Conservation (phyloP, 2,888 invertebrate species). For the Synanthedon myopaeformis region DNA sequence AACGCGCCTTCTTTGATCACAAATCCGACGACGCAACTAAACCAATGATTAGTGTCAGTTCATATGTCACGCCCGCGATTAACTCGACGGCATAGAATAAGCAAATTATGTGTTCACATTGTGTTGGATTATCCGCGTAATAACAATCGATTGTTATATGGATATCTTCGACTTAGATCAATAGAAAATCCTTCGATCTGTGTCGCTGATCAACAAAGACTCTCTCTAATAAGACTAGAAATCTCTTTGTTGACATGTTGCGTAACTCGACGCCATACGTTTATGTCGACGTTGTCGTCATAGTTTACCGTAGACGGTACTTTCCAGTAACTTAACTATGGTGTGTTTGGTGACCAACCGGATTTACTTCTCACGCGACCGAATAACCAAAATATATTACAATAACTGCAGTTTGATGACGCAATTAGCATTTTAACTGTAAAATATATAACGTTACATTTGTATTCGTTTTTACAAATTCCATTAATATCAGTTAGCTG, state of each 20-base stretch:
- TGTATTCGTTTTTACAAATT: no score
- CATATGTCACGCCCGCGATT: slow-evolving; percentile 20
- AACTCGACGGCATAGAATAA: slow-evolving; percentile 12
- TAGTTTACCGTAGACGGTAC: not conserved
- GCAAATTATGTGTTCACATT: slow-evolving; percentile 19
- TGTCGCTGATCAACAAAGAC: not conserved
- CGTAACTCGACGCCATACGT: slow-evolving; percentile 43
- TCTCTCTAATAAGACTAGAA: not conserved
- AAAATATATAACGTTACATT: not conserved
- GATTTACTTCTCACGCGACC: not conserved
- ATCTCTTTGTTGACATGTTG: slow-evolving; percentile 42
- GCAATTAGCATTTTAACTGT: not conserved
- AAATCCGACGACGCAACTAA: slow-evolving; percentile 13
- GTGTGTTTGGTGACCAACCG: not conserved
- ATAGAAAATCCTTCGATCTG: not conserved
- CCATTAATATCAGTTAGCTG: no score
- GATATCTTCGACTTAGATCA: slow-evolving; percentile 2
- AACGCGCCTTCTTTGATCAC: slow-evolving; percentile 7
- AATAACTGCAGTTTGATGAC: not conserved
- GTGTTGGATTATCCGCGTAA: slow-evolving; percentile 19
- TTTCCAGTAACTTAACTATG: no score
- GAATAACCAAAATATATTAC: not conserved
- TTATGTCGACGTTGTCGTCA: slow-evolving; percentile 20
- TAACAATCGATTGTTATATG: slow-evolving; percentile 25
- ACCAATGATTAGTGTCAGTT: slow-evolving; percentile 43